phyloP scores from a whole-genome alignment of 2,113 vertebrate species.

The Mola mola region DNA sequence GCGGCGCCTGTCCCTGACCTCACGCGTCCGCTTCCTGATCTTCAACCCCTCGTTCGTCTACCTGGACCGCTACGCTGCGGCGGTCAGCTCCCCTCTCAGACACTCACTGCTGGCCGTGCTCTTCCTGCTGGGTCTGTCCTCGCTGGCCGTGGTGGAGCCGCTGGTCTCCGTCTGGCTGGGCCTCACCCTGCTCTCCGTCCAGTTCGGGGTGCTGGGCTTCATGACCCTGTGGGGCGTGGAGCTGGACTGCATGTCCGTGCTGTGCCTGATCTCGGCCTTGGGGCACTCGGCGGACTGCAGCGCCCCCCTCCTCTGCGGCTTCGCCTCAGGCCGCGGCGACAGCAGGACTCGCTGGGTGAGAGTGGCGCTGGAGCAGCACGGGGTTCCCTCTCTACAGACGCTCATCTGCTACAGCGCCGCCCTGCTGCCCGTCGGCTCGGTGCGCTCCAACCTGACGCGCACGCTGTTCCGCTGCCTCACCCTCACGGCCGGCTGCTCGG shows the following conservation, averaged over 20 bases:
- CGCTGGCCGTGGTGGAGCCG: slow-evolving; percentile 92
- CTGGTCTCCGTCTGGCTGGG: slow-evolving; percentile 96
- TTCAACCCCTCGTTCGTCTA: slow-evolving; percentile 99
- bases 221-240: slow-evolving; percentile 99
- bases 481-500: slow-evolving; percentile 95
- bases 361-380: slow-evolving; percentile 94
- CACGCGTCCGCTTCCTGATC: slow-evolving; percentile 97
- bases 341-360: slow-evolving; percentile 98
- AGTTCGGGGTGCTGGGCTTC: slow-evolving; percentile 97
- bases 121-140: slow-evolving; percentile 96
- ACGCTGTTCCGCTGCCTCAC: slow-evolving; percentile 99
- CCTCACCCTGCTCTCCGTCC: slow-evolving; percentile 93
- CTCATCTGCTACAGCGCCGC: slow-evolving; percentile 95
- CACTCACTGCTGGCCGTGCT: slow-evolving; percentile 98
- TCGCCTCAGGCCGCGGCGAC: slow-evolving; percentile 93
- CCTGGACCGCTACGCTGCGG: slow-evolving; percentile 97
- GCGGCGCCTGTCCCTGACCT: slow-evolving; percentile 94
- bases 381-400: slow-evolving; percentile 96
- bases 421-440: slow-evolving; percentile 92
- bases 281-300: slow-evolving; percentile 97
- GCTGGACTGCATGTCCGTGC: slow-evolving; percentile 96
- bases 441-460: slow-evolving; percentile 97
- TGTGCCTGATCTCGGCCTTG: slow-evolving; percentile 96
- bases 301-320: slow-evolving; percentile 94
- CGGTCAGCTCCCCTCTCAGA: slow-evolving; percentile 94